Evolutionary conservation across 1,140 invertebrate genomes (phyloP).

Genomic region (Drosophila burlai): DNA sequence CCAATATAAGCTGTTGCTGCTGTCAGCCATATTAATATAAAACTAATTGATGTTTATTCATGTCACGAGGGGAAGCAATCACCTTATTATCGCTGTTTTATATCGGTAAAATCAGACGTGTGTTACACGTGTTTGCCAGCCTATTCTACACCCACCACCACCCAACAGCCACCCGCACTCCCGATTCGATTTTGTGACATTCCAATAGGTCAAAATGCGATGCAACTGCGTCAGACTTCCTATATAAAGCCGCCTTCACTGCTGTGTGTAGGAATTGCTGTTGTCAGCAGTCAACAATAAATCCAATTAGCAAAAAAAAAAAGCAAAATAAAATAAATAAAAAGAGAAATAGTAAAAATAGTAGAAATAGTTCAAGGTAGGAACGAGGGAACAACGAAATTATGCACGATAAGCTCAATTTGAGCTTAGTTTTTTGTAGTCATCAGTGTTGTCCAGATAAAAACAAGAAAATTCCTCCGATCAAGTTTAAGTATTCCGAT

Average conservation of each 20-base stretch:
- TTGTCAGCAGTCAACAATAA: slow-evolving; percentile 81
- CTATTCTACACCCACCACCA: not conserved
- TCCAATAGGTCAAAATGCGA: slow-evolving; percentile 45
- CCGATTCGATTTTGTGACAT: slow-evolving; percentile 7
- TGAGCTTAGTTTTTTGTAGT: slow-evolving; percentile 9
- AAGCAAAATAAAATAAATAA: slow-evolving; percentile 29
- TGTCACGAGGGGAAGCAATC: not conserved
- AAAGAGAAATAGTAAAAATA: slow-evolving; percentile 41
- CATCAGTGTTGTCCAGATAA: slow-evolving; percentile 1
- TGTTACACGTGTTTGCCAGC: slow-evolving; percentile 30
- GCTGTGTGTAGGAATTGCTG: slow-evolving; percentile 8
- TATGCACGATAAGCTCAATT: slow-evolving; percentile 69
- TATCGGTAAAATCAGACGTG: not conserved
- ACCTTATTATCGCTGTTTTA: slow-evolving; percentile 13
- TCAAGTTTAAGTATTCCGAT: not conserved
- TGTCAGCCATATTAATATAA: not conserved
- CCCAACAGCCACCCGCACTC: slow-evolving; percentile 5
- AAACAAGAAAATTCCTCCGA: accelerated
- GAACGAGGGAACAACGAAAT: slow-evolving; percentile 42
- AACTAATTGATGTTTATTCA: slow-evolving; percentile 19
- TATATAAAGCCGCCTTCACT: slow-evolving; percentile 4
- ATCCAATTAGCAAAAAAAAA: slow-evolving; percentile 71
- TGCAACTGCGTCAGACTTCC: slow-evolving; percentile 41
- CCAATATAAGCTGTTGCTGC: not conserved
- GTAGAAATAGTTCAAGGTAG: slow-evolving; percentile 72